Conservation (phyloP, 2,888 invertebrate genomes). For the Dryobota labecula region DNA sequence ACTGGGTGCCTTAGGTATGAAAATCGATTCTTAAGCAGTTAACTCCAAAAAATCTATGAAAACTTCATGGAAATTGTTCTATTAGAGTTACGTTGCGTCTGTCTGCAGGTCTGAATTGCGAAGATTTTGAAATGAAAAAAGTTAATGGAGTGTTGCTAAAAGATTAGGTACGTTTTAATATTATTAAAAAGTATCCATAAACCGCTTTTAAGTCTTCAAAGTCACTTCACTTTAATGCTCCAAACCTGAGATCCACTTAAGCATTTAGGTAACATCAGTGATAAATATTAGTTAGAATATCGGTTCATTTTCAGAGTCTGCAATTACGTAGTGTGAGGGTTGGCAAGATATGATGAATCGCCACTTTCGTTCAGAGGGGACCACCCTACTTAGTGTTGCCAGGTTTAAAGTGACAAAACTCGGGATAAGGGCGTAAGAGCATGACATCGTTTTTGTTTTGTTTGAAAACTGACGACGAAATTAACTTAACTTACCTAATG, state of each 20-base stretch:
- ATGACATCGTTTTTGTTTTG: constrained; percentile 24
- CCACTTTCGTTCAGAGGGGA: constrained; percentile 64
- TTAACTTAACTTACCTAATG: background rate
- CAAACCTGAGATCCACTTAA: constrained; percentile 49
- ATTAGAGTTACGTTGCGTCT: background rate
- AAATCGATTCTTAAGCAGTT: no score
- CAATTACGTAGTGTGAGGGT: constrained; percentile 66
- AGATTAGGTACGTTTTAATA: constrained; percentile 36
- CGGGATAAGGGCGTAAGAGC: constrained; percentile 37
- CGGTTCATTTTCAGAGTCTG: constrained; percentile 62
- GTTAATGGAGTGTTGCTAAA: constrained; percentile 37
- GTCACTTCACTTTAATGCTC: constrained; percentile 43
- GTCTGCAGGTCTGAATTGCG: background rate
- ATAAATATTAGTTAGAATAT: constrained; percentile 59
- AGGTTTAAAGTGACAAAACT: constrained; percentile 28
- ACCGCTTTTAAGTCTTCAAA: constrained; percentile 45
- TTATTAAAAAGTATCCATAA: constrained; percentile 29
- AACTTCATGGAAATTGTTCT: background rate
- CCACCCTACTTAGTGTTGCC: constrained; percentile 56
- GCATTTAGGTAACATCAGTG: constrained; percentile 51
- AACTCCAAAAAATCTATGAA: no score
- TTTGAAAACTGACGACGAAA: background rate
- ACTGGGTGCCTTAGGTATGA: no score
- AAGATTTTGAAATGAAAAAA: constrained; percentile 22
- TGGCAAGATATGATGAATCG: constrained; percentile 69